A percentile compares a stretch with the other conserved stretches of the same genome.
phyloP scores from a whole-genome alignment of 1,140 invertebrate genomes.

The Micrasema minimum region DNA sequence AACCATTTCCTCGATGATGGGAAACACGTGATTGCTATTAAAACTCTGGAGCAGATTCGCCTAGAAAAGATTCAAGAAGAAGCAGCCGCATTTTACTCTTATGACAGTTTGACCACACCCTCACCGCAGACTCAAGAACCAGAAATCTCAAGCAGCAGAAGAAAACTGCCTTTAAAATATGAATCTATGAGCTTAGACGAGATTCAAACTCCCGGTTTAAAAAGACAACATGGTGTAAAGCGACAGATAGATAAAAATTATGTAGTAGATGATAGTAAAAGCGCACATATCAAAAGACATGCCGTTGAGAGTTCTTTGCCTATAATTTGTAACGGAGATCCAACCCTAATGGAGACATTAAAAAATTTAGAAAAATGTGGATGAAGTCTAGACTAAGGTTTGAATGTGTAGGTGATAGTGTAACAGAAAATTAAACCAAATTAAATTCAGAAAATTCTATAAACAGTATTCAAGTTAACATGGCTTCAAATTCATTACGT shows the following conservation, averaged over 20 bases:
- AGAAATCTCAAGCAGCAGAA: constrained; percentile 3
- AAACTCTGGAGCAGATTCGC: constrained; percentile 48
- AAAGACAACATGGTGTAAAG: constrained; percentile 27
- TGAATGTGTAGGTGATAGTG: too few relatives aligned
- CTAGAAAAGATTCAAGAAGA: constrained; percentile 49
- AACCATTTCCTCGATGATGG: constrained; percentile 47
- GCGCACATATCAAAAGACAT: background rate
- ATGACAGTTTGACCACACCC: constrained; percentile 13
- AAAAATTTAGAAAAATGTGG: too few relatives aligned
- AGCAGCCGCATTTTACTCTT: constrained; percentile 47
- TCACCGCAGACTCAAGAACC: constrained; percentile 18
- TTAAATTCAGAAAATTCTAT: too few relatives aligned
- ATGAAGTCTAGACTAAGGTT: too few relatives aligned
- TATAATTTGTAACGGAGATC: too few relatives aligned
- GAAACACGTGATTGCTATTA: constrained; percentile 38
- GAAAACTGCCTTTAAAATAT: constrained; percentile 34
- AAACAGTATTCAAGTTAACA: too few relatives aligned
- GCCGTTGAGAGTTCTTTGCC: background rate
- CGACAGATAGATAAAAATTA: constrained; percentile 15
- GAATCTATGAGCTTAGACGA: constrained; percentile 48
- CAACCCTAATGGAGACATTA: too few relatives aligned
- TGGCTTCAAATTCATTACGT: too few relatives aligned
- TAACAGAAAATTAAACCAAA: too few relatives aligned
- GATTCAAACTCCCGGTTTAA: constrained; percentile 19
- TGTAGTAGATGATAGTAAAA: constrained; percentile 4